Evolutionary conservation across 2,113 vertebrate species (phyloP).

Genomic region (Romanogobio albipinnatus): DNA sequence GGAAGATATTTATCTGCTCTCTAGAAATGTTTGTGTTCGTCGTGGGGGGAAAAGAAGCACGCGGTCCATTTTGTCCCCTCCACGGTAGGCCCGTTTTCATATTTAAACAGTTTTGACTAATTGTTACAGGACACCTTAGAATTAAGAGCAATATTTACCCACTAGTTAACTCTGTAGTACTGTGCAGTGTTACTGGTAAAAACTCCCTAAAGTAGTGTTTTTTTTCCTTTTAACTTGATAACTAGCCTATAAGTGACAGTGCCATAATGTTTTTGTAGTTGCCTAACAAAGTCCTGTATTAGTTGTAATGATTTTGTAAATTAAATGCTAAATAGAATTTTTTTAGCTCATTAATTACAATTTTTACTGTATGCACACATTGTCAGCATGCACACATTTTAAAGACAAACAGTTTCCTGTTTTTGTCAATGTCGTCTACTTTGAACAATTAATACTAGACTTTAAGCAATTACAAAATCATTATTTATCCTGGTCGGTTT

Average conservation of each 20-base stretch:
- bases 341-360: neutral
- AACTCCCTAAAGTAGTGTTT: neutral
- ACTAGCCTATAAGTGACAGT: too few species aligned
- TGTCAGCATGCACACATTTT: neutral
- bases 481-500: too few species aligned
- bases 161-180: neutral
- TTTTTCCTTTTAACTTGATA: too few species aligned
- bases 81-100: neutral
- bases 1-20: neutral
- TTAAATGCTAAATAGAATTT: neutral
- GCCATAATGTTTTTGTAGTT: too few species aligned
- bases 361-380: neutral
- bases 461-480: neutral
- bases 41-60: neutral
- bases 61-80: neutral
- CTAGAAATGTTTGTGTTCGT: conserved; percentile 29
- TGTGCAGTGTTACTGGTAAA: neutral
- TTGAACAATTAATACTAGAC: neutral
- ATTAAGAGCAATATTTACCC: neutral
- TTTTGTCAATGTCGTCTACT: neutral
- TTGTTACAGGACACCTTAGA: neutral
- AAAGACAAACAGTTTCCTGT: neutral
- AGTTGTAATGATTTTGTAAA: neutral
- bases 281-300: too few species aligned
- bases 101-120: neutral